Conservation (phyloP, 2,888 invertebrate species). For the Iphiclides podalirius region DNA sequence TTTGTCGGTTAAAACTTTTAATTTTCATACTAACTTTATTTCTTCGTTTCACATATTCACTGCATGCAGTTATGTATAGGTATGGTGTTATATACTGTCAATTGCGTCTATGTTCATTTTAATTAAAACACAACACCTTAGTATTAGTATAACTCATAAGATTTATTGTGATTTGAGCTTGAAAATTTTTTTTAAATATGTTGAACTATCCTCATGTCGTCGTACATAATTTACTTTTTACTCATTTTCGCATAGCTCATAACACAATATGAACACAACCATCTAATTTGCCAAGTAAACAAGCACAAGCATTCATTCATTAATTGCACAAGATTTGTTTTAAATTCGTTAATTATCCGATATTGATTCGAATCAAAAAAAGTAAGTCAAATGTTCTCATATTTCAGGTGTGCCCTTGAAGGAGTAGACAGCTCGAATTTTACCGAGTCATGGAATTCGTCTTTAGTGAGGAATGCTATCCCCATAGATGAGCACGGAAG, state of each 20-base stretch:
- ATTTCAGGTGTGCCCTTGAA: slow-evolving; percentile 80
- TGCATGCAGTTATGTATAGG: not conserved
- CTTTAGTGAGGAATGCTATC: slow-evolving; percentile 74
- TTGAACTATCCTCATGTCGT: no score
- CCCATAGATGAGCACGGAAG: slow-evolving; percentile 79
- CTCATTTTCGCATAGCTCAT: no score
- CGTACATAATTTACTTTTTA: no score
- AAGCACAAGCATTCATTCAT: slow-evolving; percentile 20
- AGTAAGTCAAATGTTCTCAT: slow-evolving; percentile 28
- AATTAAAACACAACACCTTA: no score
- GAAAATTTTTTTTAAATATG: no score
- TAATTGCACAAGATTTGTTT: slow-evolving; percentile 26
- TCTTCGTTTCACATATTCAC: not conserved
- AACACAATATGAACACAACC: no score
- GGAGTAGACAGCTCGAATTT: slow-evolving; percentile 77
- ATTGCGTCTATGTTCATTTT: no score
- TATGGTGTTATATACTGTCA: no score
- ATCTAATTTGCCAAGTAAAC: slow-evolving; percentile 5
- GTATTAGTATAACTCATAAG: no score
- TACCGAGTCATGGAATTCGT: slow-evolving; percentile 77
- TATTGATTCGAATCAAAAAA: not conserved
- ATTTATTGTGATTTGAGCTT: no score
- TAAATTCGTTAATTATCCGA: not conserved
- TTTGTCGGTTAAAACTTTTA: not conserved
- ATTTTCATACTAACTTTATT: slow-evolving; percentile 2